Evolutionary conservation across 2,797 vertebrate species (phyloP).

Genomic region (Synanceia verrucosa): DNA sequence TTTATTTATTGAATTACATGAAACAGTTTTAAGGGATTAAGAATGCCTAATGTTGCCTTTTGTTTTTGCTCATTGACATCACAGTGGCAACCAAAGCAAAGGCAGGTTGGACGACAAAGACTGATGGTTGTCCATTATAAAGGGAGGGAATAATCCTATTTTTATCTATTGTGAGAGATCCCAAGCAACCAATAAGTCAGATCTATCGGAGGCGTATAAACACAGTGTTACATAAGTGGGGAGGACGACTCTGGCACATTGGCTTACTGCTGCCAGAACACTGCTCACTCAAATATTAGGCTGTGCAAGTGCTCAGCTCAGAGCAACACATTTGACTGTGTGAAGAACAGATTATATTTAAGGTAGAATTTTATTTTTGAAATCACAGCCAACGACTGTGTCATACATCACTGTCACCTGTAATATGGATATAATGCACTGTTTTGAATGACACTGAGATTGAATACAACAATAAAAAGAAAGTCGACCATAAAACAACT

Average conservation of each 20-base stretch:
- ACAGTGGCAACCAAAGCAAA: constrained; percentile 41
- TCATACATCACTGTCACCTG: not conserved
- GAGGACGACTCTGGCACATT: constrained; percentile 19
- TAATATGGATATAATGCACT: not conserved
- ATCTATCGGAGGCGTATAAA: constrained; percentile 46
- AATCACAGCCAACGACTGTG: not conserved
- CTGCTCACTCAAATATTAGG: constrained; percentile 56
- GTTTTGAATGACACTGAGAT: not conserved
- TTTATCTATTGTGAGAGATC: constrained; percentile 60
- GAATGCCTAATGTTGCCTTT: constrained; percentile 68
- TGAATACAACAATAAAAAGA: not conserved
- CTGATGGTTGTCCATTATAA: constrained; percentile 46
- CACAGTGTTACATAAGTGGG: constrained; percentile 51
- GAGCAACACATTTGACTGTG: constrained; percentile 30
- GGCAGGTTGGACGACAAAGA: constrained; percentile 47
- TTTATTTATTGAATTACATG: constrained; percentile 78
- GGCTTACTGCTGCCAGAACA: constrained; percentile 41
- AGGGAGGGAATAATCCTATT: constrained; percentile 54
- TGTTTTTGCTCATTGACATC: constrained; percentile 58
- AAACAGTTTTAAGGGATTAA: constrained; percentile 75
- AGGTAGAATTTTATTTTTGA: not conserved
- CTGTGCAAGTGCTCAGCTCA: constrained; percentile 37
- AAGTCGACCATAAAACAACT: not conserved
- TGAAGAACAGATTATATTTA: not conserved
- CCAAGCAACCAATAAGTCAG: constrained; percentile 57